A percentile compares a stretch with the other conserved stretches of the same genome.
Evolutionary conservation across 2,113 vertebrate genomes (phyloP).

Genomic region (Recurvirostra avosetta): DNA sequence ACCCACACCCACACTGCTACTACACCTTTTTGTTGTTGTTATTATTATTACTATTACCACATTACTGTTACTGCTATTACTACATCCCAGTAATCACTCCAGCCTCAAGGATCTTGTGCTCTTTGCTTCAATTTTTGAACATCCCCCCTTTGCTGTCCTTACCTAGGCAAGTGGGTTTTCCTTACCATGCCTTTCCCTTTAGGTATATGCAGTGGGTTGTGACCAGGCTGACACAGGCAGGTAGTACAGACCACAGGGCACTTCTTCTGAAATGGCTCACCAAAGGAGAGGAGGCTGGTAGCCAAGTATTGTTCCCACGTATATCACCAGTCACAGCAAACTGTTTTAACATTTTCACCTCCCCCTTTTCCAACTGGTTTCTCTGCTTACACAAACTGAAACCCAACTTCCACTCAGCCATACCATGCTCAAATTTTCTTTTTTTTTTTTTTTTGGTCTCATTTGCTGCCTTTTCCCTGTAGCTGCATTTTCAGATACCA

Average conservation of each 20-base stretch:
- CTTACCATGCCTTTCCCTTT: not conserved
- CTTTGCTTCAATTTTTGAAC: not conserved
- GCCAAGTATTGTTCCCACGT: not conserved
- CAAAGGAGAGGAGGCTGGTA: not conserved
- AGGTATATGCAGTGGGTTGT: not conserved
- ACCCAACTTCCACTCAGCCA: not conserved
- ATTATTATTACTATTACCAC: not conserved
- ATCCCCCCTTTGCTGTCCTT: not conserved
- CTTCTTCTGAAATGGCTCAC: not conserved
- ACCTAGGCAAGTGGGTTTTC: not conserved
- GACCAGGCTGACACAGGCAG: not conserved
- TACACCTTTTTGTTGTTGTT: not conserved
- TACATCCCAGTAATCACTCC: not conserved
- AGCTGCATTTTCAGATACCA: not conserved
- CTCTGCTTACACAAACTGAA: not conserved
- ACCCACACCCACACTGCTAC: not conserved
- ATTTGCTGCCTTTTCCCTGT: not conserved
- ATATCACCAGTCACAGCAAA: fast-evolving
- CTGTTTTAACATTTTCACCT: not conserved
- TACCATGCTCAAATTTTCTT: not conserved
- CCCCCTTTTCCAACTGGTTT: not conserved
- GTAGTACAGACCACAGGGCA: not conserved
- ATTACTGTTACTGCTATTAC: not conserved
- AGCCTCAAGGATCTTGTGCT: not conserved
- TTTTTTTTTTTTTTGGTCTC: not conserved